Evolutionary conservation across 35 echinoderm and acorn worm species (phyloP).

Genomic region (Heliocidaris tuberculata): DNA sequence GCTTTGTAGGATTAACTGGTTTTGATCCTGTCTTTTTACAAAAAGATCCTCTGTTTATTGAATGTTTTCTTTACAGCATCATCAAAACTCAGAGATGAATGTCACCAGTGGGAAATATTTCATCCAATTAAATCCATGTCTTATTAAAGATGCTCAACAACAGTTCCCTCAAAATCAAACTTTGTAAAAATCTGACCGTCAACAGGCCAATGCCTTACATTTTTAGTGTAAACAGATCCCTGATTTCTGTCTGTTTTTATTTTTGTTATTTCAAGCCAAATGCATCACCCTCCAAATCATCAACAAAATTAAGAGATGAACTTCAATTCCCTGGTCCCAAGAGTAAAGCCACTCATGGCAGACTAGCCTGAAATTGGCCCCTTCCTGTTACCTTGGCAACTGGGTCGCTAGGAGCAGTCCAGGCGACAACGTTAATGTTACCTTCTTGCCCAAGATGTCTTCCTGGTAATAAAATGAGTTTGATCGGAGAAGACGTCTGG

Average conservation of each 20-base stretch:
- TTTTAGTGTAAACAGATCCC: not conserved
- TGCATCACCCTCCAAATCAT: not conserved
- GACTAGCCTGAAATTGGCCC: not conserved
- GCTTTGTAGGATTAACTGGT: too few relatives aligned
- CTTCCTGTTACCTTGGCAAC: slow-evolving; percentile 24
- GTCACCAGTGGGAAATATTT: too few relatives aligned
- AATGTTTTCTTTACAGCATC: too few relatives aligned
- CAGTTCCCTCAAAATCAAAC: too few relatives aligned
- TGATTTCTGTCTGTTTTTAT: not conserved
- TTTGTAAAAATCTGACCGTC: too few relatives aligned
- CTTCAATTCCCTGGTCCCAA: not conserved
- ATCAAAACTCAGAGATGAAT: too few relatives aligned
- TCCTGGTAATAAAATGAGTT: slow-evolving; percentile 37
- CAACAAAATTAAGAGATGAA: not conserved
- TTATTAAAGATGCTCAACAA: too few relatives aligned
- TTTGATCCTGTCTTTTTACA: too few relatives aligned
- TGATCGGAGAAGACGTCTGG: not conserved
- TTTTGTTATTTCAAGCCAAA: not conserved
- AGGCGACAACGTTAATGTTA: not conserved
- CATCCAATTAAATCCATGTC: too few relatives aligned
- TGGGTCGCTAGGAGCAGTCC: not conserved
- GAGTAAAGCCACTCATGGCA: not conserved
- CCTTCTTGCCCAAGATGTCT: not conserved
- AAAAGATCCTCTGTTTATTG: too few relatives aligned
- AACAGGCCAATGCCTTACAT: not conserved